Evolutionary conservation across 2,888 invertebrate genomes (phyloP).

Genomic region (Stomorhina lunata): DNA sequence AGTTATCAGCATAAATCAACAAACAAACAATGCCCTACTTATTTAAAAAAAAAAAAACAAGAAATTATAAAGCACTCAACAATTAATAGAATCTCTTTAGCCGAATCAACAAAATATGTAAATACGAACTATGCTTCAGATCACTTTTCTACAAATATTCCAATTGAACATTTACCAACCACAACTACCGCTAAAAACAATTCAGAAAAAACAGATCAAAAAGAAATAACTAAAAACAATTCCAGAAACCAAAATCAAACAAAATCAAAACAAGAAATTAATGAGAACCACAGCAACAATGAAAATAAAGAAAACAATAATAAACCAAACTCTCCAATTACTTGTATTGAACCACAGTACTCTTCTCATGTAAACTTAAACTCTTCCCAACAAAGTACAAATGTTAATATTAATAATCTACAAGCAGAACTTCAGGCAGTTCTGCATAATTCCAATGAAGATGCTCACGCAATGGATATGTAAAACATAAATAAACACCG

Average conservation of each 20-base stretch:
- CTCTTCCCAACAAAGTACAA: too few species aligned
- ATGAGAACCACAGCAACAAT: not conserved
- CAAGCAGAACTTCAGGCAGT: too few species aligned
- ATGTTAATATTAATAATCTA: too few species aligned
- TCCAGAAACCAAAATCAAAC: not conserved
- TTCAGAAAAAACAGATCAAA: not conserved
- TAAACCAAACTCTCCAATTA: not conserved
- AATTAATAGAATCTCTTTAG: not conserved
- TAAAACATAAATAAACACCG: too few species aligned
- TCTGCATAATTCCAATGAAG: too few species aligned
- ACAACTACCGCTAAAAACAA: not conserved
- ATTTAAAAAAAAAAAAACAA: not conserved
- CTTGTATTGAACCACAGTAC: too few species aligned
- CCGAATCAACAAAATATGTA: not conserved
- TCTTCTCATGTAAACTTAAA: too few species aligned
- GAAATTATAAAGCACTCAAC: constrained; percentile 18
- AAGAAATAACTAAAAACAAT: not conserved
- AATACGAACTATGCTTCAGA: not conserved
- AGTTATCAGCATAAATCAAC: not conserved
- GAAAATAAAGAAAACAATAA: not conserved
- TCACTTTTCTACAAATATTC: not conserved
- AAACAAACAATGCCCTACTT: not conserved
- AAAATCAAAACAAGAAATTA: not conserved
- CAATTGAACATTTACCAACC: not conserved
- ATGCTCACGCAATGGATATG: too few species aligned